Conservation (phyloP, 2,797 vertebrate genomes). For the Falco berigora region DNA sequence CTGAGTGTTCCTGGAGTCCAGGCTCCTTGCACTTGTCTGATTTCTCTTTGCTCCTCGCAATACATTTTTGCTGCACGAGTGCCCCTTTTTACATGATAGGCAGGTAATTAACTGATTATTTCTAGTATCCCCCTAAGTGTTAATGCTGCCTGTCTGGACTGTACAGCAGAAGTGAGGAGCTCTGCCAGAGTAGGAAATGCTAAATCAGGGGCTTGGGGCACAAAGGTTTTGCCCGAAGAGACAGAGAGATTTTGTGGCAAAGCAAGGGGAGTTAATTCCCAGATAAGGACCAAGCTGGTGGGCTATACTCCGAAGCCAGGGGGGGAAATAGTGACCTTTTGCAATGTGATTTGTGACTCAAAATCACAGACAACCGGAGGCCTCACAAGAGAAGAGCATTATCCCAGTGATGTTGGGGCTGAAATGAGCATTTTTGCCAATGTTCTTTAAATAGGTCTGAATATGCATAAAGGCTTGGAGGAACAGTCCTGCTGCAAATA, state of each 20-base stretch:
- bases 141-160: neutral
- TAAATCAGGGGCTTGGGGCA: neutral
- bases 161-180: neutral
- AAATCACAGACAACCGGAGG: neutral
- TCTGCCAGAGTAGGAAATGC: neutral
- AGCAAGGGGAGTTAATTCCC: neutral
- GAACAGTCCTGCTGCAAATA: neutral
- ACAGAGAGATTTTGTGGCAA: neutral
- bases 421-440: neutral
- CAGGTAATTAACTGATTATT: neutral
- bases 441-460: neutral
- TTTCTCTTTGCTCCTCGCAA: neutral
- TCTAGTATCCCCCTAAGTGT: neutral
- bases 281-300: neutral
- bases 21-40: neutral
- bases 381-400: neutral
- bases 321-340: neutral
- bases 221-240: neutral
- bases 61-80: neutral
- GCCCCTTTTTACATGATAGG: neutral
- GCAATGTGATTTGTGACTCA: neutral
- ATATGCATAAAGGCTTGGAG: neutral
- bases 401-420: neutral
- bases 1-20: neutral
- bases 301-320: neutral